Evolutionary conservation across 1,140 invertebrate genomes (phyloP), one percentile per base, ranked within the genome.

Genomic region (Meloidogyne floridensis): DNA sequence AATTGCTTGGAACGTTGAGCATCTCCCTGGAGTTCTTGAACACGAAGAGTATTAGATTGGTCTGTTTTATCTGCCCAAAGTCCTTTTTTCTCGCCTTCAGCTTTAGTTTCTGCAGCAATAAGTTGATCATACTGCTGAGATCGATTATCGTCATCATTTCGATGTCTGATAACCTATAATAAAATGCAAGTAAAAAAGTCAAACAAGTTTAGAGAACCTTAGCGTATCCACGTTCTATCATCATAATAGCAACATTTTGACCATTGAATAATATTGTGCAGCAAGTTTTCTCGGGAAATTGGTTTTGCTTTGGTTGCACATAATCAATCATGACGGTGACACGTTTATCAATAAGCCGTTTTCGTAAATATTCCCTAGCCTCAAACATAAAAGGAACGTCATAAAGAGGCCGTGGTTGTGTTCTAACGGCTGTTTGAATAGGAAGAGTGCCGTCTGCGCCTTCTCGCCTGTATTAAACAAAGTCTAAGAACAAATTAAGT

Each of bases 381-480:
- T 99, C 97, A 90, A 32, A 98, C 95, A 99, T 96, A 93, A 94
- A 97, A 7, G 97, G 97, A 87, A 98, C 95, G 87, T 99, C 97
- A 90, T 98, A 99, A 0, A 99, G 92, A 2, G 96, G 95, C 82
- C 94, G 92, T 87, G 94, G 93, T 90, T 93, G 93, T 90, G 76
- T 81, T 13, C 72, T 42, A 11, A 51, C 15, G 7, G 59, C 69
- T 51, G 47, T 15, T 72, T 32, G 82, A n/a, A n/a, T 18, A 0
- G 15, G 59, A n/a, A 65, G 15, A 65, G 69, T n/a, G 13, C 53
- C 53, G n/a, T 56, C 84, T 42, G 10, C 69, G 32, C 71, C 80
- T 72, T 84, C 85, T 3, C 93, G 92, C 92, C 93, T 82, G 89
- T 84, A 72, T 20, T 18, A 42, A 72, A 18, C 78, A 20, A 82